These are phyloP conservation scores for Phengaris arion DNA, from an alignment of 2,888 invertebrate genomes.

Conservation along the genomic window DNA sequence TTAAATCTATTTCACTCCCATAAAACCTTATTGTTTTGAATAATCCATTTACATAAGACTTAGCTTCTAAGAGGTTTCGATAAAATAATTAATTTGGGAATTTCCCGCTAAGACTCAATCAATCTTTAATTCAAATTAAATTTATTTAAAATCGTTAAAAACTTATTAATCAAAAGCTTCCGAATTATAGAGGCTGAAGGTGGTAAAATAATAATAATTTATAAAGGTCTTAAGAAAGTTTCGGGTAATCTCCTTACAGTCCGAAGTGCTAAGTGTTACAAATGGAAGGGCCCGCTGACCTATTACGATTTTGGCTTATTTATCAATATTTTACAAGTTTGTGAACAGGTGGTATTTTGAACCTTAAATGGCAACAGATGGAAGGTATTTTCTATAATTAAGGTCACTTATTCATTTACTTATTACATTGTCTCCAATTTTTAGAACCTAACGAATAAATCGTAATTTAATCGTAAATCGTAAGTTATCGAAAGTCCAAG, in stretches of 20 bases:
- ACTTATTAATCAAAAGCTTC: slow-evolving; percentile 23
- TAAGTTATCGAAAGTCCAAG: no score
- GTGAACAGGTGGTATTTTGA: background rate
- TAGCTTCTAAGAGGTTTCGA: no score
- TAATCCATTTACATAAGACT: background rate
- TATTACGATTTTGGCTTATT: background rate
- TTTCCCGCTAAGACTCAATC: background rate
- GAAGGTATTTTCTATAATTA: no score
- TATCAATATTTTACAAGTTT: background rate
- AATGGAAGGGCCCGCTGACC: slow-evolving; percentile 22
- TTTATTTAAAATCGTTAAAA: background rate
- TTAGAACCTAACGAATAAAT: no score
- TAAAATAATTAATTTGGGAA: no score
- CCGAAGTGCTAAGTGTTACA: slow-evolving; percentile 50
- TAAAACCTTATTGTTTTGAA: background rate
- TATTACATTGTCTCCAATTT: no score
- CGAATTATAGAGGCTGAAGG: slow-evolving; percentile 36
- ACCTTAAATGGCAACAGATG: no score
- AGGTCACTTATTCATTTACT: no score
- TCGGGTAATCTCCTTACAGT: slow-evolving; percentile 61
- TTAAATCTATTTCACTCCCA: background rate
- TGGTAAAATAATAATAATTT: slow-evolving; percentile 49
- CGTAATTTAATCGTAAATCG: no score
- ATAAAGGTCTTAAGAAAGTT: slow-evolving; percentile 58
- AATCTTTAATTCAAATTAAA: slow-evolving; percentile 6